Conservation (phyloP, 2,888 invertebrate genomes). For the Piscicola geometra region DNA sequence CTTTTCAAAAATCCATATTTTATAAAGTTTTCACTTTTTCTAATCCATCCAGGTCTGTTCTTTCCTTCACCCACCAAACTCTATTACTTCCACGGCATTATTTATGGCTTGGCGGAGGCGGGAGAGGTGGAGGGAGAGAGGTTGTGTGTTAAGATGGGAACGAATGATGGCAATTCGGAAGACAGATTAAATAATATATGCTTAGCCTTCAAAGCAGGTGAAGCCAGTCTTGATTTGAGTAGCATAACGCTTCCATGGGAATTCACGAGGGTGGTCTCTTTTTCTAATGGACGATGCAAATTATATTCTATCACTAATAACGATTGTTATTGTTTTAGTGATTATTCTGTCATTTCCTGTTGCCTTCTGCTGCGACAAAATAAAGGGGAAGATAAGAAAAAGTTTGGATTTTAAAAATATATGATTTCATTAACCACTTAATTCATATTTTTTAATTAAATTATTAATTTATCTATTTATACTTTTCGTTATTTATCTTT, state of each 20-base stretch:
- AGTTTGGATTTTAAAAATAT: too few species aligned
- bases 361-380: not conserved
- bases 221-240: not conserved
- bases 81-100: not conserved
- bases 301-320: too few species aligned
- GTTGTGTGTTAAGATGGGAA: not conserved
- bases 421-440: too few species aligned
- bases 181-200: not conserved
- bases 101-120: not conserved
- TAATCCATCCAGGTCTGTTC: not conserved
- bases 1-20: too few species aligned
- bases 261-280: too few species aligned
- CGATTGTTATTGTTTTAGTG: too few species aligned
- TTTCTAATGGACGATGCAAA: not conserved
- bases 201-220: not conserved
- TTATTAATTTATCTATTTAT: too few species aligned
- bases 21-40: not conserved
- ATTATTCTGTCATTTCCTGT: not conserved
- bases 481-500: too few species aligned
- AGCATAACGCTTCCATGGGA: too few species aligned
- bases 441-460: too few species aligned
- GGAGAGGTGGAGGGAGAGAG: not conserved
- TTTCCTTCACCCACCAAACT: not conserved
- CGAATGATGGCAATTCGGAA: not conserved
- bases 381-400: too few species aligned